Percentiles rank a stretch among this genome's conserved stretches.
Evolutionary conservation across 2,113 vertebrate species (phyloP).

Genomic region (Mobula hypostoma): DNA sequence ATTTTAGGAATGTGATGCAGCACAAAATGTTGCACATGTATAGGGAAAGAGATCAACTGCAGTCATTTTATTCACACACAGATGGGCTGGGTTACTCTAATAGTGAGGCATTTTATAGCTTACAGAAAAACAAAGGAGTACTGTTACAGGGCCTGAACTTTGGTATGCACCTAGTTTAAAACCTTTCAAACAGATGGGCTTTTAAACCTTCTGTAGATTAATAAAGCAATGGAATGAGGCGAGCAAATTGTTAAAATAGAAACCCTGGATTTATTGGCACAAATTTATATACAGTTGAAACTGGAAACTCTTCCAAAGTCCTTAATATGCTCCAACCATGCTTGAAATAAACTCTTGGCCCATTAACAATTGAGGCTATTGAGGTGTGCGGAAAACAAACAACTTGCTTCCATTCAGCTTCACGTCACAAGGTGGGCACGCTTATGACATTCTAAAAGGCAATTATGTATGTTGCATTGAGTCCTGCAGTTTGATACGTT

Average conservation of each 20-base stretch:
- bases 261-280: not conserved
- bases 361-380: not conserved
- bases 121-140: not conserved
- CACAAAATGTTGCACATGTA: not conserved
- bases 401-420: not conserved
- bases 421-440: not conserved
- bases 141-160: conserved; percentile 3
- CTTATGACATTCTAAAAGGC: not conserved
- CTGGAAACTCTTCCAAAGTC: not conserved
- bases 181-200: not conserved
- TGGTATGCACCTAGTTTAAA: not conserved
- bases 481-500: not conserved
- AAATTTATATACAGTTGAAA: not conserved
- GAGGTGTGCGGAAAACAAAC: not conserved
- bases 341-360: conserved; percentile 16
- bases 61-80: not conserved
- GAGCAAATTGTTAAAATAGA: conserved; percentile 10
- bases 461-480: not conserved
- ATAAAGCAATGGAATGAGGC: not conserved
- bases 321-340: not conserved
- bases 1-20: not conserved
- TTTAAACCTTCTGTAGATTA: conserved; percentile 12
- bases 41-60: not conserved
- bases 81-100: not conserved
- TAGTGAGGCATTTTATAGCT: not conserved